Evolutionary conservation across 2,797 vertebrate genomes (phyloP), one percentile per base, ranked within the genome.

Genomic region (Macrochelys suwanniensis): DNA sequence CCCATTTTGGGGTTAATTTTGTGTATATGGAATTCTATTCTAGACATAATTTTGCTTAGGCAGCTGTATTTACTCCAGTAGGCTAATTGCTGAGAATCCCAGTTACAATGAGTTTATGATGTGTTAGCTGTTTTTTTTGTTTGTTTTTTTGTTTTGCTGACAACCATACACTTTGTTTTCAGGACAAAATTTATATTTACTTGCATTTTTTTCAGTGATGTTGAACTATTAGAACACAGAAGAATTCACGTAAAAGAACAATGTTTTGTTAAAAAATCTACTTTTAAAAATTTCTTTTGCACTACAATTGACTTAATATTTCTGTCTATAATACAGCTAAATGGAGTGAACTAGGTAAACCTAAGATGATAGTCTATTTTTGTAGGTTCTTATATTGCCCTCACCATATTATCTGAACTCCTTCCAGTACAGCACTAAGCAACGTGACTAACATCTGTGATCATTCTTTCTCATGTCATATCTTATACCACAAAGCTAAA

Each of bases 61-160:
- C 95, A 96, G 93, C 92, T 97, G 86, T 92, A 97, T 95, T 97
- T 97, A 96, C 96, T 88, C 53, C 79, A 65, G 80, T 37, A 76
- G 91, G 82, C 51, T 95, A 96, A 96, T 93, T 93, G 89, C 95
- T 89, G 59, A 92, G 87, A 95, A 94, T 92, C 86, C 92, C 85
- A 88, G 49, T 92, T 95, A 90, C 84, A 59, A 95, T 42, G 80
- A 31, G 90, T 97, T 96, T 94, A 89, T 95, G 86, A 90, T 89
- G 88, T 84, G 84, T 84, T 1, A 3, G 37, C 37, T 42, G n/a
- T n/a, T n/a, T n/a, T n/a, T n/a, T n/a, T n/a, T n/a, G n/a, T 42
- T 42, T 42, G 37, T 42, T 42, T 42, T 42, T 42, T 42, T 42
- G 37, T 42, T 42, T 42, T 42, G 37, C 88, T 94, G 89, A 95